Percentiles rank a stretch among this genome's conserved stretches.
These are phyloP conservation scores for Budorcas taxicolor DNA, from an alignment of 2,113 vertebrate genomes.

Conservation along the genomic window DNA sequence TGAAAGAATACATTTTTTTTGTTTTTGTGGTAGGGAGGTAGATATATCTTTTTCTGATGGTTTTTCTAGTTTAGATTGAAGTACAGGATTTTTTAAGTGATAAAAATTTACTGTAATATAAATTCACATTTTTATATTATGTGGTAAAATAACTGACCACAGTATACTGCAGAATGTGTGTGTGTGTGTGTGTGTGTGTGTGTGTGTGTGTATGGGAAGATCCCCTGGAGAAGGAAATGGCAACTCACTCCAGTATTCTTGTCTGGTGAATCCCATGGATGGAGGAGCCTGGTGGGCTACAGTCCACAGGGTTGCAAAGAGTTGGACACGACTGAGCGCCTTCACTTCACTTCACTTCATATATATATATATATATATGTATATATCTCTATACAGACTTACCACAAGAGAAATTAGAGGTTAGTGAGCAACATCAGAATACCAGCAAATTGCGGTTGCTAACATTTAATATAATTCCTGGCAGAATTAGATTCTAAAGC, in stretches of 20 bases:
- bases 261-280: no score
- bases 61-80: not conserved
- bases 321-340: no score
- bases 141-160: not conserved
- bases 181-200: no score
- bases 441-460: constrained; percentile 34
- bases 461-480: constrained; percentile 45
- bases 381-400: not conserved
- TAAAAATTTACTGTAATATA: not conserved
- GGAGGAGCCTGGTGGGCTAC: no score
- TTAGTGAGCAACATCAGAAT: constrained; percentile 18
- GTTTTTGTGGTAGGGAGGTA: not conserved
- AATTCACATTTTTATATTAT: not conserved
- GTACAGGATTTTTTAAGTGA: not conserved
- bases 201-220: no score
- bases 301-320: no score
- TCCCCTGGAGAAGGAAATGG: no score
- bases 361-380: no score
- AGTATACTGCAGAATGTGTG: not conserved
- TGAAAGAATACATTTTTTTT: not conserved
- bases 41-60: not conserved
- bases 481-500: constrained; percentile 36
- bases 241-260: no score
- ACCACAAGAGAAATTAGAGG: not conserved
- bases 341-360: no score